Evolutionary conservation across 2,797 vertebrate species (phyloP).

Genomic region (Ctenopoma multispine): DNA sequence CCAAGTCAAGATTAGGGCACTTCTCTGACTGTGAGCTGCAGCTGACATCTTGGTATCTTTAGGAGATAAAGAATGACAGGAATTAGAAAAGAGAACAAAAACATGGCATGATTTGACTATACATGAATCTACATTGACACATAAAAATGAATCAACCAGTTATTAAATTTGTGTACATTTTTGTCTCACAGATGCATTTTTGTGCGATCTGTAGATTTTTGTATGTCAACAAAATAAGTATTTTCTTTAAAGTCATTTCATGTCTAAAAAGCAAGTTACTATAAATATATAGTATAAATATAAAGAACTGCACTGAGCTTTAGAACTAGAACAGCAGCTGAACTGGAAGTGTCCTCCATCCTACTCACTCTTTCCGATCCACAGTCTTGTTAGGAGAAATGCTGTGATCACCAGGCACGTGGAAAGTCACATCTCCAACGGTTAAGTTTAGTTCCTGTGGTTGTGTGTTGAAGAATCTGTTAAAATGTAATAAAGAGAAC

Average conservation of each 20-base stretch:
- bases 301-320: no score
- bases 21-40: constrained; percentile 60
- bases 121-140: no score
- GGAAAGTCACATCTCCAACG: constrained; percentile 66
- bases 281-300: no score
- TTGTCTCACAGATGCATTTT: no score
- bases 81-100: not conserved
- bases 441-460: constrained; percentile 79
- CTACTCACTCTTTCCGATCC: constrained; percentile 82
- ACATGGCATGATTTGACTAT: not conserved
- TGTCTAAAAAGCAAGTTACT: no score
- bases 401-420: constrained; percentile 67
- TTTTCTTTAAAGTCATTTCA: no score
- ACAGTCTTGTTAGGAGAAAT: constrained; percentile 78
- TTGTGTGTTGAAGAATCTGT: constrained; percentile 91
- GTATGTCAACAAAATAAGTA: no score
- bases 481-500: constrained; percentile 12
- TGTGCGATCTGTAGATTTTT: no score
- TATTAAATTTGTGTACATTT: no score
- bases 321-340: no score
- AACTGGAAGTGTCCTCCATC: not conserved
- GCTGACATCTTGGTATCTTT: constrained; percentile 82
- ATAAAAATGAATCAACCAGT: no score
- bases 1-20: constrained; percentile 82
- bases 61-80: constrained; percentile 6